Base-by-base conservation (phyloP, 2,797 vertebrate genomes). In the Epinephelus awoara region DNA sequence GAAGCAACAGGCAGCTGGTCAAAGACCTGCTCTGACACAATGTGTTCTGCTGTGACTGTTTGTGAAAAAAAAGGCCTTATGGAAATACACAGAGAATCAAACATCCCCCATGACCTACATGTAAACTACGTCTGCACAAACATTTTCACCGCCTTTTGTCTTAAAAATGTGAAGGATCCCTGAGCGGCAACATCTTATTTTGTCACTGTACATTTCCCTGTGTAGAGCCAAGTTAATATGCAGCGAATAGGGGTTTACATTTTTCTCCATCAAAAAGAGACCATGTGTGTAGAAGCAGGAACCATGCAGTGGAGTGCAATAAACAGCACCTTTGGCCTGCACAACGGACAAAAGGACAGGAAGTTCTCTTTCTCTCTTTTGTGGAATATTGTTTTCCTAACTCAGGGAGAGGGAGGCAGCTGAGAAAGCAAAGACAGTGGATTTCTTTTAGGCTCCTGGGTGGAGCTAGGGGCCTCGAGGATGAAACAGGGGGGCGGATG, bases 391-490 rank as follows among this genome's bases (percentile, higher is more conserved):
- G 85, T 92, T 91, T 89, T 84, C 74, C 71, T 62, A 78, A 82
- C 77, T 87, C 55, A 72, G 85, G 86, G 85, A 89, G 89, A 85
- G 67, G 84, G 86, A 93, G 83, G 83, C 87, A 94, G 91, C 92
- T 91, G 92, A 92, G 88, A 93, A 92, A 94, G 92, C 91, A 91
- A 85, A 80, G 90, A 87, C 87, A 88, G 89, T 86, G 82, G 67
- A 86, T 90, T 86, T 92, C 89, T 89, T 91, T 79, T 79, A 77
- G 84, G 77, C 83, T 90, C 75, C 75, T 64, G 87, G 92, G 87
- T 78, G 85, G 88, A 69, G 83, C 82, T 63, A 55, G 77, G 56
- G 87, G 84, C 84, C 81, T 88, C 21, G 52, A 85, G 80, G 88
- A 91, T 89, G 80, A 91, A 92, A 90, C 80, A 7, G 66, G 71